phyloP scores from a whole-genome alignment of 2,888 invertebrate species.

The Linnaemya vulpina region DNA sequence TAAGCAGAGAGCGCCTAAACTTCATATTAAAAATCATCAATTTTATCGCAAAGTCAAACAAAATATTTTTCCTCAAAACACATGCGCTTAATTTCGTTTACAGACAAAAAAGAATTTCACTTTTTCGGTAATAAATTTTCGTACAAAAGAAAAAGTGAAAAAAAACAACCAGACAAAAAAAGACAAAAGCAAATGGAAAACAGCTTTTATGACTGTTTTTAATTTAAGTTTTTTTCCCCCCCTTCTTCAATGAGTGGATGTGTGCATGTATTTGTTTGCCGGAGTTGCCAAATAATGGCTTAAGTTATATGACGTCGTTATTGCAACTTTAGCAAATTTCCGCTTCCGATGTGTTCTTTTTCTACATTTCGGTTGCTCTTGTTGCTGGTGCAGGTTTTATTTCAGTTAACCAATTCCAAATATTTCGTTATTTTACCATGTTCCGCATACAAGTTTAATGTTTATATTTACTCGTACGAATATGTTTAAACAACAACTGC shows the following conservation, averaged over 20 bases:
- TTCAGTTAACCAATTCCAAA: conserved; percentile 52
- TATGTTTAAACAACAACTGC: conserved; percentile 2
- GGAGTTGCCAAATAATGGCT: conserved; percentile 55
- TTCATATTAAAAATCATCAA: too few relatives aligned
- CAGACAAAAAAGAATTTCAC: conserved; percentile 15
- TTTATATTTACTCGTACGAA: conserved; percentile 1
- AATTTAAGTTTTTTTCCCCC: background rate
- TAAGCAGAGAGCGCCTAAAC: too few relatives aligned
- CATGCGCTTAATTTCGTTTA: conserved; percentile 27
- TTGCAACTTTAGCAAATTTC: conserved; percentile 71
- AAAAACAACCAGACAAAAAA: background rate
- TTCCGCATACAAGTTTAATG: conserved; percentile 21
- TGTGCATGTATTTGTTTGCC: background rate
- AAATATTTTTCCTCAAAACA: background rate
- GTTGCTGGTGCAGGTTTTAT: conserved; percentile 17
- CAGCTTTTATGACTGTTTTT: conserved; percentile 48
- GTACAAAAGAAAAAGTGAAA: conserved; percentile 4
- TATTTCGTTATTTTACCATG: conserved; percentile 41
- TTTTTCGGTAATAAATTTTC: conserved; percentile 15
- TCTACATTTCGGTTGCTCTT: conserved; percentile 13
- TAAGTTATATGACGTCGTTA: conserved; percentile 59
- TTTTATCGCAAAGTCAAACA: background rate
- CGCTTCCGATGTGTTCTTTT: conserved; percentile 62
- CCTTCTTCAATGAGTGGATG: background rate
- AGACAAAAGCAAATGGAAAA: conserved; percentile 19